Base-by-base conservation (phyloP, 2,797 vertebrate genomes). In the Myotis myotis region DNA sequence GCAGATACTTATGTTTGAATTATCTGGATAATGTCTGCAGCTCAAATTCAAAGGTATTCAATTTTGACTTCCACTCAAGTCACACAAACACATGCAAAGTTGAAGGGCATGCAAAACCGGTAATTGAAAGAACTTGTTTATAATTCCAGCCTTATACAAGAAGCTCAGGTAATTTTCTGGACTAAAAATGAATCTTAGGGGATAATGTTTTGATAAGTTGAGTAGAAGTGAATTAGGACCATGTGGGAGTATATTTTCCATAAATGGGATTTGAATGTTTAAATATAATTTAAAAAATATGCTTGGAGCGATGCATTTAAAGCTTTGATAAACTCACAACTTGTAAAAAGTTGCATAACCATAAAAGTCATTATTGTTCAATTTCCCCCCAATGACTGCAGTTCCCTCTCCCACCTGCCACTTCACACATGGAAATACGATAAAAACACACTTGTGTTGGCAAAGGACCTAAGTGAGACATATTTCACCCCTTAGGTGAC, bases 151-250 rank as follows among this genome's bases (percentile, higher is more conserved):
- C 90, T 94, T 70, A 41, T 51, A 88, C 41, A 85, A 97, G 94
- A 93, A 96, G 92, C 93, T 96, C 87, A 68, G 82, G 83, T 86
- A 90, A 91, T 97, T 94, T 97, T 86, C 93, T 92, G 70, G 85
- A 90, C 78, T 96, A 96, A 94, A 96, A 96, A 80, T 86, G 90
- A 95, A 88, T 97, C 93, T 94, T 94, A 82, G 0, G 74, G 95
- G 93, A 89, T 96, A 95, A 93, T 96, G 93, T 97, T 96, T 96
- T 96, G 96, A 85, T 96, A 97, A 92, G 95, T 93, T 92, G 92
- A 96, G 53, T 90, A 93, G 76, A 93, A 92, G 85, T 83, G 90
- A 97, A 97, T 97, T 95, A 95, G 71, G 87, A 96, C 89, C 96
- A 96, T 93, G 92, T 97, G 96, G 57, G 66, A 94, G 22, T 86